phyloP scores from a whole-genome alignment of 2,888 invertebrate species.

The Athalia rosae region DNA sequence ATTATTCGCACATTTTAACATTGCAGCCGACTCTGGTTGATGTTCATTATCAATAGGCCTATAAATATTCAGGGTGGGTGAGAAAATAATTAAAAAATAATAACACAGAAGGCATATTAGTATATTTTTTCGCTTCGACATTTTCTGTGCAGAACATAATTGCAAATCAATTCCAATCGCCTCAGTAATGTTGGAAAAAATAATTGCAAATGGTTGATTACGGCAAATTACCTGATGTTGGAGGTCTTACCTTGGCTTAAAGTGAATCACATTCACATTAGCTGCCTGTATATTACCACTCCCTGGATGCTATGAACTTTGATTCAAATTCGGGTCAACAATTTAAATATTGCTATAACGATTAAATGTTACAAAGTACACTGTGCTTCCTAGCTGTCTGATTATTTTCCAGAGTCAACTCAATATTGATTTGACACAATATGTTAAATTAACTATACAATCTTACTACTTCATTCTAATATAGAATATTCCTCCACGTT shows the following conservation, averaged over 20 bases:
- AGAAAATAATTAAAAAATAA: not conserved
- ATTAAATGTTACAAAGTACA: conserved; percentile 38
- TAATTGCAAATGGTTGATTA: conserved; percentile 35
- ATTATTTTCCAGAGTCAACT: conserved; percentile 44
- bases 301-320: not conserved
- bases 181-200: not conserved
- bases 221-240: conserved; percentile 31
- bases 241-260: not conserved
- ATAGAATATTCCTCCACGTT: conserved; percentile 65
- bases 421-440: conserved; percentile 52
- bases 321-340: not conserved
- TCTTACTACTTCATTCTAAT: conserved; percentile 58
- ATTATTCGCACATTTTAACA: too few species aligned
- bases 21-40: too few species aligned
- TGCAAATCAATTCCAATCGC: conserved; percentile 39
- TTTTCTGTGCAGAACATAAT: not conserved
- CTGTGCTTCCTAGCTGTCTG: conserved; percentile 54
- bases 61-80: not conserved
- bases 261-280: not conserved
- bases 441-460: conserved; percentile 57
- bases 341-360: not conserved
- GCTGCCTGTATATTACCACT: not conserved
- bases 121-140: not conserved
- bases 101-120: conserved; percentile 33
- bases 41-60: too few species aligned